Evolutionary conservation across 2,888 invertebrate genomes (phyloP).

Genomic region (Pyrrhosoma nymphula): DNA sequence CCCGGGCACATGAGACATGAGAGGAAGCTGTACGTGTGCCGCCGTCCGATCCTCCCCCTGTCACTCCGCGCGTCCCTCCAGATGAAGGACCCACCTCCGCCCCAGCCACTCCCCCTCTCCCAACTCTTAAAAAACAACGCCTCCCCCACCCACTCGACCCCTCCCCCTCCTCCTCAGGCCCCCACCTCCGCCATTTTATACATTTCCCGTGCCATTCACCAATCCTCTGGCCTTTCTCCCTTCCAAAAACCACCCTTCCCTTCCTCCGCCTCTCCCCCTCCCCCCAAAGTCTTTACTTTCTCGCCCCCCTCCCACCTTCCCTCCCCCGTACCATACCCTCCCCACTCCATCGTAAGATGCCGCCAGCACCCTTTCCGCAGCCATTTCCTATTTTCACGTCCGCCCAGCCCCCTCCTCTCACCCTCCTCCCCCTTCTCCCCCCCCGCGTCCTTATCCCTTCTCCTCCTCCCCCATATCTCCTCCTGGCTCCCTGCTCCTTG

Average conservation of each 20-base stretch:
- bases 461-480: constrained; percentile 70
- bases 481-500: constrained; percentile 71
- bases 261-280: background rate
- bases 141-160: too few species aligned
- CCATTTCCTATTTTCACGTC: background rate
- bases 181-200: constrained; percentile 4
- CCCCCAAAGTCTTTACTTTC: background rate
- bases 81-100: background rate
- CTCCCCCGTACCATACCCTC: background rate
- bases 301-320: background rate
- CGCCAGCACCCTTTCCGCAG: background rate
- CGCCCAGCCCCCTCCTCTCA: background rate
- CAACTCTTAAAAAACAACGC: background rate
- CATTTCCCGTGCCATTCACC: constrained; percentile 26
- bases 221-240: constrained; percentile 2
- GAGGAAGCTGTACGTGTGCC: background rate
- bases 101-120: background rate
- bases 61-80: background rate
- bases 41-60: background rate
- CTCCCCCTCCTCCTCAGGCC: background rate
- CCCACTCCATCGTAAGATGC: background rate
- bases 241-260: background rate
- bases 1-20: background rate
- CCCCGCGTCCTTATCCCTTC: constrained; percentile 71
- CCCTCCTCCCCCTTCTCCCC: background rate